Evolutionary conservation across 2,797 vertebrate genomes (phyloP), one percentile per base, ranked within the genome.

Genomic region (Toxotes lorentzi): DNA sequence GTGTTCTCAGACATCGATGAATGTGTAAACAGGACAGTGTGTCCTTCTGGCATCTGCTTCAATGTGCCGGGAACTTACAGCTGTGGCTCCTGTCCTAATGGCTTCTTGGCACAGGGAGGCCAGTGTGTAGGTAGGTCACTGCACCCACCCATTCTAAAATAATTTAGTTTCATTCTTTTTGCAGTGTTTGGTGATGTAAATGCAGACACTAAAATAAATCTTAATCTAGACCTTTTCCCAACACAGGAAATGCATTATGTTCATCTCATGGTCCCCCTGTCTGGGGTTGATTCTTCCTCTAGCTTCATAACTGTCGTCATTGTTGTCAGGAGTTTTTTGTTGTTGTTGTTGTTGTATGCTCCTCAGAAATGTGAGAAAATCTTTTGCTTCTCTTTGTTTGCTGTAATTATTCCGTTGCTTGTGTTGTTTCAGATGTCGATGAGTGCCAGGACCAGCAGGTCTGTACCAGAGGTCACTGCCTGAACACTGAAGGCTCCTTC

Each of bases 401-500:
- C 41, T 30, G 17, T 32, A 35, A 5, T 53, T 69, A 30, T 68
- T 35, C 17, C 11, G 50, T 43, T 78, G 34, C 73, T 65, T 76
- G 58, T 64, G 54, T 57, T 73, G 11, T 84, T 83, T 19, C 88
- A 99, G 98, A 99, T 91, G 86, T 97, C 61, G 97, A 99, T 0
- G 98, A 99, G 83, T 99, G 98, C 84, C 96, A 96, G 83, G 95
- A 97, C 56, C 92, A 63, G 27, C 91, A 84, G 0, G 84, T 98
- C 40, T 99, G 98, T 62, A 85, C 78, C 0, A 93, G 96, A 21
- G 98, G 98, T 7, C 97, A 92, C 83, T 99, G 98, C 91, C 93
- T 95, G 78, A 99, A 99, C 92, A 97, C 96, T 0, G 95, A 96
- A 66, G 98, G 97, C 68, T 98, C 97, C 43, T 99, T 99, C 77